Conservation (phyloP, 2,797 vertebrate species). For the Tokudaia muenninki region DNA sequence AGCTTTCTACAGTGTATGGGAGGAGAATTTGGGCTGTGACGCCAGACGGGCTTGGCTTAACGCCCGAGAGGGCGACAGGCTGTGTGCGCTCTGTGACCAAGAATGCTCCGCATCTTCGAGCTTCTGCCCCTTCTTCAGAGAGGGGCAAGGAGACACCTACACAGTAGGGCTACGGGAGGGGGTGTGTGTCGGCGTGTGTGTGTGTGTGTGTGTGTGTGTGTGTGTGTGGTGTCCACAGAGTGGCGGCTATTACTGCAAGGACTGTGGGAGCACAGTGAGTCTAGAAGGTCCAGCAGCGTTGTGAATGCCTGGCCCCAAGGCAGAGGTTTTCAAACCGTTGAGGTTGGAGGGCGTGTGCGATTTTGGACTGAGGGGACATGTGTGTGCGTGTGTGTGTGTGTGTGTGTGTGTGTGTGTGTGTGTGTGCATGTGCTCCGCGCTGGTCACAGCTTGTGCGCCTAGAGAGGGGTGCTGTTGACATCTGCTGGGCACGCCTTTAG, state of each 20-base stretch:
- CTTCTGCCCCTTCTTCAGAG: background rate
- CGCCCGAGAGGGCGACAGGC: background rate
- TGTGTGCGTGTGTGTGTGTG: no score
- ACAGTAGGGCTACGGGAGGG: background rate
- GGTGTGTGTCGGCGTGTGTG: background rate
- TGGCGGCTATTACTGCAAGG: no score
- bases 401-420: no score
- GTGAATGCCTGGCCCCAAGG: no score
- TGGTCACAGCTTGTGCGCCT: background rate
- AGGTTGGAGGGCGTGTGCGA: no score
- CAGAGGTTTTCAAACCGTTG: no score
- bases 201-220: no score
- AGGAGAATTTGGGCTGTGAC: background rate
- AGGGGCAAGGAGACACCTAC: background rate
- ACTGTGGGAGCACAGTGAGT: no score
- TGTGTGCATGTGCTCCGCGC: background rate
- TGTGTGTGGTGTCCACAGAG: no score
- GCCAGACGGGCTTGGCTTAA: background rate
- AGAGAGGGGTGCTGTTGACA: background rate
- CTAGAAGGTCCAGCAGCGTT: no score
- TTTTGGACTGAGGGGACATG: no score
- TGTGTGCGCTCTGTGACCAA: background rate
- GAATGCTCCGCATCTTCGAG: background rate
- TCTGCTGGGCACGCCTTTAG: background rate
- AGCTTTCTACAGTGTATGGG: background rate